Percentiles rank a stretch among this genome's conserved stretches.
These are phyloP conservation scores for Epiblema foenella DNA, from an alignment of 2,888 invertebrate genomes.

Conservation along the genomic window DNA sequence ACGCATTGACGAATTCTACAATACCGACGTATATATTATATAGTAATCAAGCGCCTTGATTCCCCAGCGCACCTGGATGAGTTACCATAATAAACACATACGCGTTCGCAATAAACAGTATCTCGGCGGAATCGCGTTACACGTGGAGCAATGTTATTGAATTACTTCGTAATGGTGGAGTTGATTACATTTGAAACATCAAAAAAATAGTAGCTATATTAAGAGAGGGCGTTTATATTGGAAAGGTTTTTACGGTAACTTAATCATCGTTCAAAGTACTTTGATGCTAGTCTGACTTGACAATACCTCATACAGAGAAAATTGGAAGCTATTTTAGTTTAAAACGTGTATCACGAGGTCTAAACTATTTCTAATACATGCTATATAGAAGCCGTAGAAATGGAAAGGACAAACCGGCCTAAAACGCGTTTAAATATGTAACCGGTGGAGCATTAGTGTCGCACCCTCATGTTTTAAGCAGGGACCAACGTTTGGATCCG, in stretches of 20 bases:
- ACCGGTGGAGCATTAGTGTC: slow-evolving; percentile 22
- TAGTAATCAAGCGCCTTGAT: slow-evolving; percentile 14
- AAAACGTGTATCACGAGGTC: slow-evolving; percentile 7
- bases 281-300: not conserved
- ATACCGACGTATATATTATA: slow-evolving; percentile 10
- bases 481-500: slow-evolving; percentile 53
- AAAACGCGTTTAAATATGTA: slow-evolving; percentile 41
- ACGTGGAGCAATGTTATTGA: slow-evolving; percentile 25
- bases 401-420: slow-evolving; percentile 21
- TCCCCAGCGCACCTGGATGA: slow-evolving; percentile 28
- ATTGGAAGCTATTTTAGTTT: not conserved
- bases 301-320: slow-evolving; percentile 7
- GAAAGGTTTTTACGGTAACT: not conserved
- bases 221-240: not conserved
- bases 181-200: slow-evolving; percentile 3
- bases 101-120: slow-evolving; percentile 20
- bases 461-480: slow-evolving; percentile 48
- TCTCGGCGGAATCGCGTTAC: slow-evolving; percentile 17
- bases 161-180: slow-evolving; percentile 17
- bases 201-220: not conserved
- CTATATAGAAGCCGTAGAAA: slow-evolving; percentile 12
- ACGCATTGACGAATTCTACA: slow-evolving; percentile 25
- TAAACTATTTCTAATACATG: slow-evolving; percentile 15
- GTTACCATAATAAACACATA: slow-evolving; percentile 27
- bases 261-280: not conserved